phyloP scores from a whole-genome alignment of 2,113 vertebrate species.

The Limanda limanda region DNA sequence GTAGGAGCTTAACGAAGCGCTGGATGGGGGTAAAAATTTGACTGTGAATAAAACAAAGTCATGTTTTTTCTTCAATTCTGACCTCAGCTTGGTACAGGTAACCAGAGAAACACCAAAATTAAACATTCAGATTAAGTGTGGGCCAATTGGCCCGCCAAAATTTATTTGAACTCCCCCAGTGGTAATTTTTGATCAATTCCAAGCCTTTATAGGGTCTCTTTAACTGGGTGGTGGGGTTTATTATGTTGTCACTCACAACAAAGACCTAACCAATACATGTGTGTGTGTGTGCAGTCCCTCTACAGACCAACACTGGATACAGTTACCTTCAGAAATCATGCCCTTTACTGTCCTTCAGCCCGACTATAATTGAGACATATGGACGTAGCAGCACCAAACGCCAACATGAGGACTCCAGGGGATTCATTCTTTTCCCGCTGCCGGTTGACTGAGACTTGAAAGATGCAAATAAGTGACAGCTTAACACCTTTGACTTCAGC shows the following conservation, averaged over 20 bases:
- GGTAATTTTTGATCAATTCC: constrained; percentile 30
- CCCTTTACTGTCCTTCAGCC: constrained; percentile 39
- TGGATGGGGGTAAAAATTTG: constrained; percentile 3
- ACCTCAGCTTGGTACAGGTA: background rate
- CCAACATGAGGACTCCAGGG: background rate
- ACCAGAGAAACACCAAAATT: background rate
- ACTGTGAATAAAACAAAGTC: constrained; percentile 24
- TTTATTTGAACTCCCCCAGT: constrained; percentile 5
- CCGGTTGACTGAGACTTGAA: constrained; percentile 12
- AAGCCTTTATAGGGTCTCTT: background rate
- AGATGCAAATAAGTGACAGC: constrained; percentile 15
- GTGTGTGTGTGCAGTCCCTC: constrained; percentile 13
- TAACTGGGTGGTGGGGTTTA: constrained; percentile 18
- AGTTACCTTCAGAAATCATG: constrained; percentile 1
- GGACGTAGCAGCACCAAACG: background rate
- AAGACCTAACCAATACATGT: background rate
- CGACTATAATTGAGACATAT: constrained; percentile 21
- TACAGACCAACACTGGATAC: constrained; percentile 3
- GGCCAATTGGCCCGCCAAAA: background rate
- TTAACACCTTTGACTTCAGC: constrained; percentile 5
- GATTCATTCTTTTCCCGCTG: background rate
- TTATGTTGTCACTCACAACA: constrained; percentile 20
- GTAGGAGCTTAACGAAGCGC: background rate
- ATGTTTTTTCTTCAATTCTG: background rate
- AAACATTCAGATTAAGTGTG: background rate